Conservation (phyloP, 2,113 vertebrate genomes). For the Bucco capensis region DNA sequence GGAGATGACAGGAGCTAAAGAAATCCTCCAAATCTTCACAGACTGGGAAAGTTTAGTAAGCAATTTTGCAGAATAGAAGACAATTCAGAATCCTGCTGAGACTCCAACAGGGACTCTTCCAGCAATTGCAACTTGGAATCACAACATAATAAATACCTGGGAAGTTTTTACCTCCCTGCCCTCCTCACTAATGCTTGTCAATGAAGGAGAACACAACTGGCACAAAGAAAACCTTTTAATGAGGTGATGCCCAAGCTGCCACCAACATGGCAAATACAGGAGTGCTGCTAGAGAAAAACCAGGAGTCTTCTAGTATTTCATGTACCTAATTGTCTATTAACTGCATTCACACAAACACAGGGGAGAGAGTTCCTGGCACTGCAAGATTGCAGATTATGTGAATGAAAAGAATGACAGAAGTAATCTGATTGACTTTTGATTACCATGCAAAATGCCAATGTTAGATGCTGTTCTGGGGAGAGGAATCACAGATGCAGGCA, state of each 20-base stretch:
- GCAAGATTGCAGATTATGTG: not conserved
- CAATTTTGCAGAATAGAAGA: not conserved
- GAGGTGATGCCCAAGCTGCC: not conserved
- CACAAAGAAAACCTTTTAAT: not conserved
- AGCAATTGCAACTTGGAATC: not conserved
- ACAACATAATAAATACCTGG: not conserved
- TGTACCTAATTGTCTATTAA: not conserved
- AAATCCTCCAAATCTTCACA: not conserved
- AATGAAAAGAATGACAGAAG: not conserved
- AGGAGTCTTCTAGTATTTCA: not conserved
- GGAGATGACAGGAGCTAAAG: not conserved
- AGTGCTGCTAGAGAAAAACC: not conserved
- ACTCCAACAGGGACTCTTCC: not conserved
- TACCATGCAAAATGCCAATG: not conserved
- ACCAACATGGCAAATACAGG: not conserved
- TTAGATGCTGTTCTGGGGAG: not conserved
- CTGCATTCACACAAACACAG: not conserved
- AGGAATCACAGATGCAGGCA: not conserved
- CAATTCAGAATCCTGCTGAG: not conserved
- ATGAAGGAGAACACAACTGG: not conserved
- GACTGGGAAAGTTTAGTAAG: not conserved
- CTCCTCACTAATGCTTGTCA: not conserved
- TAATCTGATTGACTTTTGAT: not conserved
- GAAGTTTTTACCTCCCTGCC: not conserved
- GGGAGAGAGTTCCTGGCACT: not conserved